phyloP scores from a whole-genome alignment of 2,888 invertebrate species.

The Amiota communis region DNA sequence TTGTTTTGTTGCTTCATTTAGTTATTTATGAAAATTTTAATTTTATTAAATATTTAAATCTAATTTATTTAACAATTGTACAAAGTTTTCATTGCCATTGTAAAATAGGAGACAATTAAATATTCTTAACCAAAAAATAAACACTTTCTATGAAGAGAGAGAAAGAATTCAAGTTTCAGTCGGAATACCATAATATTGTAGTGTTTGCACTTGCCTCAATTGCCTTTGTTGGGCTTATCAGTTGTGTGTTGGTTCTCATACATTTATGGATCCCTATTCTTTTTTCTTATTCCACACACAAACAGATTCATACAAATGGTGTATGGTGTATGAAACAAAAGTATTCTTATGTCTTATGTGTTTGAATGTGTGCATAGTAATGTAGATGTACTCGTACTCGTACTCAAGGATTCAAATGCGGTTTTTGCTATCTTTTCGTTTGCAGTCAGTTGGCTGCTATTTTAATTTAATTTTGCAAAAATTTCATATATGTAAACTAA shows the following conservation, averaged over 20 bases:
- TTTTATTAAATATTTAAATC: constrained; percentile 19
- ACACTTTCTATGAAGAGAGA: too few relatives aligned
- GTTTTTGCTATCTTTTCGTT: constrained; percentile 39
- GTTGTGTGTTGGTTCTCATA: neutral
- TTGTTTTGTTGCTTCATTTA: neutral
- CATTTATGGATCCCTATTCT: too few relatives aligned
- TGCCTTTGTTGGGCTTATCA: constrained; percentile 19
- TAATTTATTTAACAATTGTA: constrained; percentile 13
- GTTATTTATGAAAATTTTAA: neutral
- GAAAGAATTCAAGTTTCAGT: too few relatives aligned
- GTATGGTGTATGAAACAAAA: neutral
- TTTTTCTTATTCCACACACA: neutral
- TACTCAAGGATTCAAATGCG: neutral
- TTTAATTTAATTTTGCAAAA: constrained; percentile 61
- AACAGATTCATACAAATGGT: neutral
- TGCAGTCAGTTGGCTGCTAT: constrained; percentile 48
- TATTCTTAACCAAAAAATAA: too few relatives aligned
- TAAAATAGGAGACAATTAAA: too few relatives aligned
- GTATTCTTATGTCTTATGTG: neutral
- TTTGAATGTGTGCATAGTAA: neutral
- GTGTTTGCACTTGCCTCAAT: too few relatives aligned
- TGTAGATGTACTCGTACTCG: neutral
- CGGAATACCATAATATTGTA: too few relatives aligned
- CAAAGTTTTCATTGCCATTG: too few relatives aligned
- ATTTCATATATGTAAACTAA: constrained; percentile 48